Evolutionary conservation across 2,113 vertebrate genomes (phyloP).

Genomic region (Picathartes gymnocephalus): DNA sequence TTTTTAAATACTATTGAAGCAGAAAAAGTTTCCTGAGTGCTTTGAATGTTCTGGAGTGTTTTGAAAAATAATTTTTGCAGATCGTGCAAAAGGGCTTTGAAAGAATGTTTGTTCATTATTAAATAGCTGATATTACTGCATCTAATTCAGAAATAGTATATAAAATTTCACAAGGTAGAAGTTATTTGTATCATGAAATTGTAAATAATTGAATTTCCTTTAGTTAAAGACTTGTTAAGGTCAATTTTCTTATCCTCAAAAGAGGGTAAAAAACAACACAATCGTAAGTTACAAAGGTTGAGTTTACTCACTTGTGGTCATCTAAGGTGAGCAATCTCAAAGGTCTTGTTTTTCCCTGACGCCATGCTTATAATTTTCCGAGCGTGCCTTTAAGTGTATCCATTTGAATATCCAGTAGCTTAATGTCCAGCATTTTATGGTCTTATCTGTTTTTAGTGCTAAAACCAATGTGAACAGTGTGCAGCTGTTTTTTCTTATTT

Average conservation of each 20-base stretch:
- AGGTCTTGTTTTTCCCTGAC: not conserved
- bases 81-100: not conserved
- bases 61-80: not conserved
- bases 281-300: not conserved
- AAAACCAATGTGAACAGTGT: not conserved
- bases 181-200: not conserved
- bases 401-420: not conserved
- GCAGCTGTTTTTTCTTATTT: not conserved
- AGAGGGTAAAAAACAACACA: not conserved
- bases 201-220: not conserved
- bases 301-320: not conserved
- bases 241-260: not conserved
- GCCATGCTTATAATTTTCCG: not conserved
- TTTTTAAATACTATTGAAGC: not conserved
- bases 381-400: rapidly evolving
- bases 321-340: not conserved
- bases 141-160: not conserved
- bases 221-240: not conserved
- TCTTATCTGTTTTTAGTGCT: not conserved
- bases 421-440: not conserved
- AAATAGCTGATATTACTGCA: not conserved
- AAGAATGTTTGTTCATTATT: not conserved
- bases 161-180: not conserved
- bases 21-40: not conserved
- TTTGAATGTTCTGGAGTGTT: not conserved